phyloP scores from a whole-genome alignment of 2,888 invertebrate genomes.

The Cantharis rufa region DNA sequence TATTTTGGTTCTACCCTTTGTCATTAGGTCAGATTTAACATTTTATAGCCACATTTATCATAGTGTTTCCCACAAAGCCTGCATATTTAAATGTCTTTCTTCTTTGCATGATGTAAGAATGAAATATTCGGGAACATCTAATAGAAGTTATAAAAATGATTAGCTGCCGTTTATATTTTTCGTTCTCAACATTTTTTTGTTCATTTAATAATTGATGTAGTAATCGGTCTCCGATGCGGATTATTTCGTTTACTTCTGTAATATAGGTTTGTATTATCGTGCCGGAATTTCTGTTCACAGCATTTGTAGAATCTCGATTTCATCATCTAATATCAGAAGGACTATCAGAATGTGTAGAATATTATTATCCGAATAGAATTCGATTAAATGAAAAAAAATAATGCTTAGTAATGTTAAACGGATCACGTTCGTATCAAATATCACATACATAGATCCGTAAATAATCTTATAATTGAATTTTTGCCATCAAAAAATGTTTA shows the following conservation, averaged over 20 bases:
- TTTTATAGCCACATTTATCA: slow-evolving; percentile 33
- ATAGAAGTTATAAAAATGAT: slow-evolving; percentile 19
- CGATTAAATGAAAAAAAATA: slow-evolving; percentile 12
- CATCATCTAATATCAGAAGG: slow-evolving; percentile 7
- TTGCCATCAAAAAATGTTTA: not conserved
- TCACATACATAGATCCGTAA: not conserved
- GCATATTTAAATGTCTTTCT: slow-evolving; percentile 25
- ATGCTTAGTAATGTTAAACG: slow-evolving; percentile 3
- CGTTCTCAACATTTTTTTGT: not conserved
- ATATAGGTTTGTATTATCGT: slow-evolving; percentile 7
- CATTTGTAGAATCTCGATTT: slow-evolving; percentile 16
- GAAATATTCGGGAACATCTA: slow-evolving; percentile 15
- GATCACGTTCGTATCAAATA: slow-evolving; percentile 1
- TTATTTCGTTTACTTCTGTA: slow-evolving; percentile 5
- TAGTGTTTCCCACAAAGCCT: slow-evolving; percentile 16
- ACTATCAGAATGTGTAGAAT: slow-evolving; percentile 7
- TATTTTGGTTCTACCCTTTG: slow-evolving; percentile 26
- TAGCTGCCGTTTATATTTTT: slow-evolving; percentile 14
- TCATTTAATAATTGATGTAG: slow-evolving; percentile 13
- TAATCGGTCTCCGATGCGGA: slow-evolving; percentile 11
- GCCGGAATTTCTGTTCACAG: slow-evolving; percentile 19
- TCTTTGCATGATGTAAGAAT: slow-evolving; percentile 22
- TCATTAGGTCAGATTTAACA: slow-evolving; percentile 31
- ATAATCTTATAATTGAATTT: not conserved
- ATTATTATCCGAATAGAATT: slow-evolving; percentile 11